Evolutionary conservation across 2,888 invertebrate genomes (phyloP), one percentile per base, ranked within the genome.

Genomic region (Clepsis dumicolana): DNA sequence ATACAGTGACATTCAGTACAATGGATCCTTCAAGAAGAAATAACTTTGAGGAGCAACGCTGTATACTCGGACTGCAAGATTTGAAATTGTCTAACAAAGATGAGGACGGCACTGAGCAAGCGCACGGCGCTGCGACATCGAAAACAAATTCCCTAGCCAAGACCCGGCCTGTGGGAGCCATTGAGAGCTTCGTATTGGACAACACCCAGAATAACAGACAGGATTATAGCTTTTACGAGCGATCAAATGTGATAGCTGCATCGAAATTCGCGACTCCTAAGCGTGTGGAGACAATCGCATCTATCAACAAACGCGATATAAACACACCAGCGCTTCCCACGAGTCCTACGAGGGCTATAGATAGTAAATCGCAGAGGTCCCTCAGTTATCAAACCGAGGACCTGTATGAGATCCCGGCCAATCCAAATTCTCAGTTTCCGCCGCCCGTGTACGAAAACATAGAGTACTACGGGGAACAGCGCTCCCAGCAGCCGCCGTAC

Each of bases 241-340:
- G 97, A 65, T 96, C 95, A 69, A 96, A 96, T 80, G 95, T 97
- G 67, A 96, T 96, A 77, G 95, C 96, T 21, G 95, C 96, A 59
- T 96, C 96, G 10, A 96, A 97, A 83, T 97, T 96, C 83, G 96
- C 96, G 52, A 96, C 96, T 41, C 96, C 96, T 61, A 97, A 96
- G 82, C 94, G 96, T 73, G 95, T 96, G 8, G 96, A 96, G 80
- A 94, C 94, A 61, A 94, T 95, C 72, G 94, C 94, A 66, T 89
- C 94, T 75, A 84, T 86, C 75, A 89, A 86, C 79, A 90, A 91
- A 82, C 87, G 90, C 61, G 89, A 90, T 78, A 87, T 88, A 78
- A 90, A 88, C 77, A 86, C 87, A 61, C 76, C 88, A 67, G 88
- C 90, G 44, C 73, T 92, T 63, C 89, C 92, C 21, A 81, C 86